phyloP scores from a whole-genome alignment of 23 tunicate species.

The Phallusia fumigata region DNA sequence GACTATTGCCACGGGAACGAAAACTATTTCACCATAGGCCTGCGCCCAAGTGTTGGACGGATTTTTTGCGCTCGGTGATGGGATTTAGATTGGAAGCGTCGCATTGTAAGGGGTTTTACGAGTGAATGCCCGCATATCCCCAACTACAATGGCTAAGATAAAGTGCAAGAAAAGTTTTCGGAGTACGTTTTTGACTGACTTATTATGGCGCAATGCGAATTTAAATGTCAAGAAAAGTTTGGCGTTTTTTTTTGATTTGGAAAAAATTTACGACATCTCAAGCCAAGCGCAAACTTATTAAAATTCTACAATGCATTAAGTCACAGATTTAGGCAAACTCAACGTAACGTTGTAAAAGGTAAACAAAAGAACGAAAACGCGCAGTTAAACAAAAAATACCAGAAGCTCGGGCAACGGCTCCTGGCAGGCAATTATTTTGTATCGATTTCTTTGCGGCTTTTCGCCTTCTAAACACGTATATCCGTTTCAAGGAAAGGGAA shows the following conservation, averaged over 20 bases:
- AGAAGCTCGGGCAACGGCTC: no score
- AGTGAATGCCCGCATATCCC: neutral
- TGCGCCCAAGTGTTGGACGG: neutral
- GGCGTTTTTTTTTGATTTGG: no score
- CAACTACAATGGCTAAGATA: neutral
- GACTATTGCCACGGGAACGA: neutral
- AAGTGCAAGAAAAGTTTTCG: neutral
- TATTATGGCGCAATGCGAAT: no score
- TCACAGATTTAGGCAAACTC: no score
- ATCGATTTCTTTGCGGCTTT: neutral
- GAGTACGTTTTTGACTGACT: neutral
- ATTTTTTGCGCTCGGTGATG: neutral
- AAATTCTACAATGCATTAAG: no score
- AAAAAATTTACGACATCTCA: no score
- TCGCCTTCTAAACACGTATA: neutral
- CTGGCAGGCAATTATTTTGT: no score
- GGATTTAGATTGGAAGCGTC: slow-evolving; percentile 1
- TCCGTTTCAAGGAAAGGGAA: neutral
- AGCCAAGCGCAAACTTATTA: no score
- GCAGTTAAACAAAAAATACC: no score
- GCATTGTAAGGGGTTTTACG: neutral
- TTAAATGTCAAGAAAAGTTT: no score
- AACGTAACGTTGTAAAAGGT: no score
- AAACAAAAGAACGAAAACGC: no score
- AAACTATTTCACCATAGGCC: neutral